Conservation (phyloP, 2,797 vertebrate species). For the Falco rusticolus region DNA sequence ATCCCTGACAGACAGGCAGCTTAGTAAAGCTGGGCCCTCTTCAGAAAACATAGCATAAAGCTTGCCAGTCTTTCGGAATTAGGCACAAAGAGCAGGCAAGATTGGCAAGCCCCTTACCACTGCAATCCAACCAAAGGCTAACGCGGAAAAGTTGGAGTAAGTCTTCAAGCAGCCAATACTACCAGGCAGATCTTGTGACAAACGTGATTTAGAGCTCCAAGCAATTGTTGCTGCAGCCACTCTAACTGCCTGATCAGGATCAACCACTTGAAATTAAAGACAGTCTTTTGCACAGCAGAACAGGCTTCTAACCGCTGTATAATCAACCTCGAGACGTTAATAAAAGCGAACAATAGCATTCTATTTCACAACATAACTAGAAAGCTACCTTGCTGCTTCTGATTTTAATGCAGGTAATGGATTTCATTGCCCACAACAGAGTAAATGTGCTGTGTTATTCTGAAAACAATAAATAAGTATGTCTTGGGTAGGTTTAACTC, state of each 20-base stretch:
- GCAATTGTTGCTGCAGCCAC: background rate
- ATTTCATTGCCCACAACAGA: background rate
- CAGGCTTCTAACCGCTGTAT: background rate
- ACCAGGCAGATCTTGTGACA: slow-evolving; percentile 34
- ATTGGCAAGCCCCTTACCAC: slow-evolving; percentile 38
- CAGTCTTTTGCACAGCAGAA: slow-evolving; percentile 21
- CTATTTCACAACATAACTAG: slow-evolving; percentile 34
- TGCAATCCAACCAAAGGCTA: slow-evolving; percentile 34
- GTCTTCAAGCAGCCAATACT: slow-evolving; percentile 34
- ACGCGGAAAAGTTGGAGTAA: background rate
- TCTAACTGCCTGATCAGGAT: slow-evolving; percentile 48
- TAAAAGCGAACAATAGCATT: slow-evolving; percentile 15
- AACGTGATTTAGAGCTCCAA: slow-evolving; percentile 13
- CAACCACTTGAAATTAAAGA: slow-evolving; percentile 32
- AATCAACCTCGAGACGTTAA: slow-evolving; percentile 18
- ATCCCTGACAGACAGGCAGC: slow-evolving; percentile 79
- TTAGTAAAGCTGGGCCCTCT: slow-evolving; percentile 72
- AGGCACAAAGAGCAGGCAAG: slow-evolving; percentile 63
- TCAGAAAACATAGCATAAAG: slow-evolving; percentile 66
- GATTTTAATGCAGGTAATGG: slow-evolving; percentile 28
- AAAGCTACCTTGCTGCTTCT: slow-evolving; percentile 33
- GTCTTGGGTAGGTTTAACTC: background rate
- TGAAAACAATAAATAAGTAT: background rate
- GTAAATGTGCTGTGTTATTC: background rate
- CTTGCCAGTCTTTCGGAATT: slow-evolving; percentile 69